Evolutionary conservation across 92 coral and sea anemone genomes (phyloP).

Genomic region (Porites lobata): DNA sequence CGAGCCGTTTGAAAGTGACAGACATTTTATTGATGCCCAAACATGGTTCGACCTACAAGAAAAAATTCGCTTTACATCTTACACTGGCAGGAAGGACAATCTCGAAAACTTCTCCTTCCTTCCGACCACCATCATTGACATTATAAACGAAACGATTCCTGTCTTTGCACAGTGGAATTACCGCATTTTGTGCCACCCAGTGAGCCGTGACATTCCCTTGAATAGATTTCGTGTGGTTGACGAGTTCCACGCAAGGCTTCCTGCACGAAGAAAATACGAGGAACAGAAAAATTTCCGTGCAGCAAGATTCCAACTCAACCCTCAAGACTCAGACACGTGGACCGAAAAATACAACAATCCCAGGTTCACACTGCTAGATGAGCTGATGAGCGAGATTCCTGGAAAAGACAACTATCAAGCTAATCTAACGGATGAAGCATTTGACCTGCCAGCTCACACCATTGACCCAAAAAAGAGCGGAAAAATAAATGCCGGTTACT

Average conservation of each 20-base stretch:
- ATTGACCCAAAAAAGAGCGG: too few species aligned
- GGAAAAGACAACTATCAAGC: not conserved
- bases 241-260: not conserved
- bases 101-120: constrained; percentile 73
- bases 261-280: not conserved
- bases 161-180: too few species aligned
- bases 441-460: too few species aligned
- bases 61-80: too few species aligned
- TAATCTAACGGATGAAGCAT: too few species aligned
- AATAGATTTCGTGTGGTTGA: too few species aligned
- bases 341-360: not conserved
- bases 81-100: not conserved
- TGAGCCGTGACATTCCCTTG: too few species aligned
- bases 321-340: constrained; percentile 38
- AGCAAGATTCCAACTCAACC: constrained; percentile 79
- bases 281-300: constrained; percentile 60
- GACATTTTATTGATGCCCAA: too few species aligned
- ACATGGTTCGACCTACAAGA: too few species aligned
- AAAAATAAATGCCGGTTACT: not conserved
- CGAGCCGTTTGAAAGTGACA: too few species aligned
- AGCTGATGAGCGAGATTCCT: constrained; percentile 51
- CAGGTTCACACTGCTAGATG: constrained; percentile 56
- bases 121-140: constrained; percentile 68
- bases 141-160: not conserved
- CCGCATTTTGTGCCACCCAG: too few species aligned